These are phyloP conservation scores for Gambusia yucatana DNA, from an alignment of 2,797 vertebrate genomes.

Conservation along the genomic window DNA sequence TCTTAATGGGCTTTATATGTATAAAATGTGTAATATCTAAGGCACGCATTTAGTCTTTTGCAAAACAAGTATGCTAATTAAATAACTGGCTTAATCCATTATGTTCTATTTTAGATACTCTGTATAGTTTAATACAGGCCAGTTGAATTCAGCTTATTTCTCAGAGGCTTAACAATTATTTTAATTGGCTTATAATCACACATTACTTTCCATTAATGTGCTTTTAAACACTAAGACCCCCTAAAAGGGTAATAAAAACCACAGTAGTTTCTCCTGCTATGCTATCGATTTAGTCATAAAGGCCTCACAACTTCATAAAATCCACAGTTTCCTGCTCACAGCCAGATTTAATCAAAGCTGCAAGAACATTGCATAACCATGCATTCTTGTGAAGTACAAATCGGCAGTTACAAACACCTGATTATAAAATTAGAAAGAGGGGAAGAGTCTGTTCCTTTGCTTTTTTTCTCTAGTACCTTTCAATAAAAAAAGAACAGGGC, in stretches of 20 bases:
- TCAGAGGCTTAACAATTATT: conserved; percentile 52
- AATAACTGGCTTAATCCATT: conserved; percentile 55
- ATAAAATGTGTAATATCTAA: conserved; percentile 38
- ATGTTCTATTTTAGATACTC: conserved; percentile 53
- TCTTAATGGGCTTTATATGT: conserved; percentile 38
- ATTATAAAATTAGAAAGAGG: conserved; percentile 3
- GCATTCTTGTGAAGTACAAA: conserved; percentile 4
- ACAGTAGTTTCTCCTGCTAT: conserved; percentile 34
- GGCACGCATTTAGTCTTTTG: conserved; percentile 32
- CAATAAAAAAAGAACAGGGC: not conserved
- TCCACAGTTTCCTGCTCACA: conserved; percentile 33
- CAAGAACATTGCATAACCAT: conserved; percentile 15
- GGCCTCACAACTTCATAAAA: conserved; percentile 46
- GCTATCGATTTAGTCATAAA: conserved; percentile 52
- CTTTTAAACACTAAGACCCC: conserved; percentile 32
- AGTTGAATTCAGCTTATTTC: conserved; percentile 62
- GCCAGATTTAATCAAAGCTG: conserved; percentile 36
- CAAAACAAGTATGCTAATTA: conserved; percentile 44
- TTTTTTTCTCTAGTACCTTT: not conserved
- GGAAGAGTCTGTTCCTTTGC: not conserved
- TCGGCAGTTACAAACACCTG: not conserved
- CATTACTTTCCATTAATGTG: conserved; percentile 51
- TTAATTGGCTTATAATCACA: conserved; percentile 58
- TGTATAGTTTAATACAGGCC: conserved; percentile 56
- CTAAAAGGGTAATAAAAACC: conserved; percentile 58